Percentiles rank a stretch among this genome's conserved stretches.
phyloP scores from a whole-genome alignment of 2,113 vertebrate genomes.

The Pelmatolapia mariae region DNA sequence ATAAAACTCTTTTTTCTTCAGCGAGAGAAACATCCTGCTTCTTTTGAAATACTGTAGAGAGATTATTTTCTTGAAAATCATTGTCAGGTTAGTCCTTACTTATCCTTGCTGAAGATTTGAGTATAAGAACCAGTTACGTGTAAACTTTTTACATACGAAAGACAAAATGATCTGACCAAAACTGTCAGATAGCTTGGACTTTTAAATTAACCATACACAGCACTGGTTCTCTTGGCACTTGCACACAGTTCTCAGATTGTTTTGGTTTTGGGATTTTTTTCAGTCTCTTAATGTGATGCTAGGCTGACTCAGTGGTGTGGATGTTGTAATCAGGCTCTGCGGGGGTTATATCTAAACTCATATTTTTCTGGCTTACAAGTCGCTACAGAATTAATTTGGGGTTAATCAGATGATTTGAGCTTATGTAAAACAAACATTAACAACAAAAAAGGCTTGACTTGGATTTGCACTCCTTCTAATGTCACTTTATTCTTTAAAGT shows the following conservation, averaged over 20 bases:
- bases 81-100: not conserved
- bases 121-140: not conserved
- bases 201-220: not conserved
- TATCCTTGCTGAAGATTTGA: not conserved
- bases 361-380: not conserved
- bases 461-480: not conserved
- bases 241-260: not conserved
- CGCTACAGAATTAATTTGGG: not conserved
- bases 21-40: not conserved
- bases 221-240: not conserved
- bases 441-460: not conserved
- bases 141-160: not conserved
- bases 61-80: not conserved
- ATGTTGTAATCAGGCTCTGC: not conserved
- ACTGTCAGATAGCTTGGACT: not conserved
- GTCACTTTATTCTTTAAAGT: not conserved
- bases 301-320: not conserved
- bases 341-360: not conserved
- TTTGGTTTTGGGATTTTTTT: not conserved
- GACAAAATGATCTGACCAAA: not conserved
- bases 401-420: not conserved
- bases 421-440: not conserved
- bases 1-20: not conserved
- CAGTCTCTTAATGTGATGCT: not conserved
- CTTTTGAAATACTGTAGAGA: not conserved